Conservation (phyloP, 1,140 invertebrate genomes). For the Pararge aegeria region DNA sequence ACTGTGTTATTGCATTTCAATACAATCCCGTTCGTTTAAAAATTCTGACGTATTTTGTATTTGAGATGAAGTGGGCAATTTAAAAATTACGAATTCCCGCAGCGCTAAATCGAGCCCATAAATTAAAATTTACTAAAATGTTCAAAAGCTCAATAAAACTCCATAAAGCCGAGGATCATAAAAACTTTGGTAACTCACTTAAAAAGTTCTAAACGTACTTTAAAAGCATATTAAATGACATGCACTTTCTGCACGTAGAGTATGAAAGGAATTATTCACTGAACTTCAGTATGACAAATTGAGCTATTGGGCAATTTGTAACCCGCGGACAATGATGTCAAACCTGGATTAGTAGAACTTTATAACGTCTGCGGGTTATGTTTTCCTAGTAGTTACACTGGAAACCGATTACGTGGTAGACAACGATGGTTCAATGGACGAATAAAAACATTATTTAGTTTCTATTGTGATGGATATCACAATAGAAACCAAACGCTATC, state of each 20-base stretch:
- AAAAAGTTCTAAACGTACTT: background rate
- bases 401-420: too few species aligned
- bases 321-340: too few species aligned
- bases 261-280: background rate
- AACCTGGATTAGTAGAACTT: too few species aligned
- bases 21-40: too few species aligned
- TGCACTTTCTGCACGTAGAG: background rate
- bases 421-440: too few species aligned
- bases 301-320: background rate
- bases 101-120: background rate
- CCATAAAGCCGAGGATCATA: background rate
- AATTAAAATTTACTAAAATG: slow-evolving; percentile 2
- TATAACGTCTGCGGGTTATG: too few species aligned
- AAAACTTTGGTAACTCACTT: slow-evolving; percentile 1
- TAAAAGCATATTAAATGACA: background rate
- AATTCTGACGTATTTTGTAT: too few species aligned
- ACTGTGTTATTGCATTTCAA: too few species aligned
- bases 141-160: background rate
- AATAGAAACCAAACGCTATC: too few species aligned
- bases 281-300: background rate
- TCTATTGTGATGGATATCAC: too few species aligned
- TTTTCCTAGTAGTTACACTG: too few species aligned
- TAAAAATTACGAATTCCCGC: background rate
- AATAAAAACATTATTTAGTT: too few species aligned
- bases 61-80: background rate